These are phyloP conservation scores for Dendrolimus kikuchii DNA, from an alignment of 1,140 invertebrate genomes.

Conservation along the genomic window DNA sequence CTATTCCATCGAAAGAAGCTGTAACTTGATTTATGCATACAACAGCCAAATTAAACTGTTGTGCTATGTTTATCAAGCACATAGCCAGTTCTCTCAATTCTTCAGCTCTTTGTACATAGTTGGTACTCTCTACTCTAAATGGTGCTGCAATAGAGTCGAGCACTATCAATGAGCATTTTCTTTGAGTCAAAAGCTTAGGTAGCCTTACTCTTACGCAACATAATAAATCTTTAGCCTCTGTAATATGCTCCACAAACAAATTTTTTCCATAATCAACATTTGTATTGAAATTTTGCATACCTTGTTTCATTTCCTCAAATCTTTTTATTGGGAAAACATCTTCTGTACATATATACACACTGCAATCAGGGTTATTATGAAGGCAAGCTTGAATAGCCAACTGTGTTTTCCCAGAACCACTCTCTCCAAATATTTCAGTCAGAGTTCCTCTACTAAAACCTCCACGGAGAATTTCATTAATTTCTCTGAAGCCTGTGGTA, in stretches of 20 bases:
- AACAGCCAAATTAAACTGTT: constrained; percentile 40
- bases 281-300: constrained; percentile 11
- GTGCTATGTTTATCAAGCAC: constrained; percentile 30
- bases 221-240: constrained; percentile 41
- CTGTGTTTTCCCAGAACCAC: constrained; percentile 90
- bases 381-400: constrained; percentile 81
- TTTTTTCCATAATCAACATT: constrained; percentile 29
- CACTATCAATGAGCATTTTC: constrained; percentile 33
- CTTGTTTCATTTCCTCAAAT: constrained; percentile 41
- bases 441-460: constrained; percentile 83
- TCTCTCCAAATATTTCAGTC: constrained; percentile 88
- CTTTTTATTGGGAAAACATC: constrained; percentile 54
- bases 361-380: constrained; percentile 34
- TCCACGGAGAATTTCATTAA: constrained; percentile 78
- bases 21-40: constrained; percentile 60
- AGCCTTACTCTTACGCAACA: constrained; percentile 45
- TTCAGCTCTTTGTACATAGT: constrained; percentile 56
- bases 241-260: constrained; percentile 56
- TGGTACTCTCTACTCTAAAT: constrained; percentile 45
- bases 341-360: constrained; percentile 58
- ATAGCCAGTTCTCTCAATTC: constrained; percentile 48
- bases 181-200: constrained; percentile 36
- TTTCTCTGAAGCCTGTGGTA: constrained; percentile 74
- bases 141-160: constrained; percentile 57
- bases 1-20: constrained; percentile 31